Base-by-base conservation (phyloP, 2,888 invertebrate genomes). In the Trileptium ribeirensis region DNA sequence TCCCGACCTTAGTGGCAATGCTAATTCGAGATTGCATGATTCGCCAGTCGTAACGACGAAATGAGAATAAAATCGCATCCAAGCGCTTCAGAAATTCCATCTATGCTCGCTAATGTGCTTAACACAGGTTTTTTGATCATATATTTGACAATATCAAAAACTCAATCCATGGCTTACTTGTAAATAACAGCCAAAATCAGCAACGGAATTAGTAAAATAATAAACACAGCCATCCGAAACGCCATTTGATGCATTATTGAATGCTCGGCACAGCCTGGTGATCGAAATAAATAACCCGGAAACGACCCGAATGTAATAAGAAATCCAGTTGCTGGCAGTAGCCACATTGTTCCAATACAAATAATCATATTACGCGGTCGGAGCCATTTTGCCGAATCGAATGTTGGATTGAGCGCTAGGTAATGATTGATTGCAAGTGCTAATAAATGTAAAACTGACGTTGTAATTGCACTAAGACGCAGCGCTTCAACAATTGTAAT, bases 391-490 rank as follows among this genome's bases (percentile, higher is more conserved):
- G 8, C 8, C 24, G 51, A 8, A 24, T 51, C 51, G 24, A 51
- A 51, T 24, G 51, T 51, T 24, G 51, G 51, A 24, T 15, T 51
- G 8, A 51, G 24, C 51, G 77, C 77, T 37, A 75, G n/a, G n/a
- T 75, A 75, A 38, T 75, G 77, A 36, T 75, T 75, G 39, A 75
- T n/a, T n/a, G 77, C 77, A 36, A 75, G 15, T 39, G 39, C n/a
- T 3, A 75, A 36, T n/a, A 75, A 38, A 36, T 75, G 38, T 15
- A 39, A n/a, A n/a, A 75, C 39, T 8, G 77, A 75, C 15, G 77
- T 75, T n/a, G 36, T 29, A 19, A 75, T 75, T n/a, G 77, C 36
- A 36, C 77, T 39, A 15, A 75, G 77, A 8, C 77, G 36, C 8
- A 34, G 36, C n/a, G 39, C 38, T 36, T 75, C 77, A 36, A 38